Evolutionary conservation across 2,888 invertebrate genomes (phyloP), one percentile per base, ranked within the genome.

Genomic region (Trachelus tabidus): DNA sequence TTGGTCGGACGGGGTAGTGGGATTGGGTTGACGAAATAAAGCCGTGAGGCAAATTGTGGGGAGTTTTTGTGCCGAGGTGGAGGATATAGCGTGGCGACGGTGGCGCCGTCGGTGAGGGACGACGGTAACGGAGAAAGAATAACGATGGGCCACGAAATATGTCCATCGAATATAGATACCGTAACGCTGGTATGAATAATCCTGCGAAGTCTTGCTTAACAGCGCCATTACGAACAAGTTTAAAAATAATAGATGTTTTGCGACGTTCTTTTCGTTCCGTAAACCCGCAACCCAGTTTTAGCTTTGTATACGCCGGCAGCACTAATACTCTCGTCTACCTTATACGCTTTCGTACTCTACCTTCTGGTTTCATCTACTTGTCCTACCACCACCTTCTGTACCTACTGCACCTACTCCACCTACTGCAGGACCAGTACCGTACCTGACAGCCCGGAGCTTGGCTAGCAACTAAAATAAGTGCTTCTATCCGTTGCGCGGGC

Each of bases 211-310:
- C 75, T 79, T 75, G 40, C 76, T 75, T 75, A 75, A 74, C 76
- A 76, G 79, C 76, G 76, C 79, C 79, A 81, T 81, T 77, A 80
- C 79, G 79, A 76, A 77, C 75, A 80, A 78, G 75, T 73, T 78
- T 79, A 81, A 77, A 82, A 78, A 79, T 82, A 82, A 79, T 82
- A 76, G 77, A 82, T 76, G 79, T 80, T 83, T 81, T 78, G 75
- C 68, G 79, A 77, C 68, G 75, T 34, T 74, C 73, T 34, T 33
- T 73, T 33, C 76, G 73, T 73, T 77, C 68, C 33, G 30, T 79
- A 76, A 76, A 77, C 77, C 74, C 71, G 68, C 73, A 76, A 69
- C 76, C 77, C 77, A 80, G 81, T 79, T 76, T 69, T 75, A 74
- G 12, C 31, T 23, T 33, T 23, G 71, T 71, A 33, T 71, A 11